A percentile compares a stretch with the other conserved stretches of the same genome.
These are phyloP conservation scores for Oscheius myriophilus DNA, from an alignment of 2,888 invertebrate genomes.

Conservation along the genomic window DNA sequence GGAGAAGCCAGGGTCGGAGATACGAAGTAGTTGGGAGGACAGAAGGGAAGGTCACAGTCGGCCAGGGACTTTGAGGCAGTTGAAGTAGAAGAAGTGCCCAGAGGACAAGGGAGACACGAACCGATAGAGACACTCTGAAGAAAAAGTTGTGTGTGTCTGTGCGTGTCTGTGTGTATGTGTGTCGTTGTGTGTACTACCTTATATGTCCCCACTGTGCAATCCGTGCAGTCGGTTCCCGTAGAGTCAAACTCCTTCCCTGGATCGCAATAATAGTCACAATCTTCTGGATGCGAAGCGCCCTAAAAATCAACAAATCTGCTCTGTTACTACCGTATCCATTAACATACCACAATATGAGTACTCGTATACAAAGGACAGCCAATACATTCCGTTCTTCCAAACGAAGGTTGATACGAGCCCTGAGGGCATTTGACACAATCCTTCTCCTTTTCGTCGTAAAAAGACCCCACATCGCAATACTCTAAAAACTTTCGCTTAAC, in stretches of 20 bases:
- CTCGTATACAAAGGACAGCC: slow-evolving; percentile 20
- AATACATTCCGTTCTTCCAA: slow-evolving; percentile 13
- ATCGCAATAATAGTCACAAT: slow-evolving; percentile 13
- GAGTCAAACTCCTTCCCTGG: slow-evolving; percentile 17
- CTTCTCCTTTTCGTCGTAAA: background rate
- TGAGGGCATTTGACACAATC: background rate
- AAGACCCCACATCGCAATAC: slow-evolving; percentile 7
- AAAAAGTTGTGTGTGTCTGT: background rate
- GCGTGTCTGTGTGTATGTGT: too few species aligned
- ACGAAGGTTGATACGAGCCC: slow-evolving; percentile 1
- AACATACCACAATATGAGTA: background rate
- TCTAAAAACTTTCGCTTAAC: background rate
- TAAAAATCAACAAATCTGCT: background rate
- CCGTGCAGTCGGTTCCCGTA: background rate
- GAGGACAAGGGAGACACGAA: slow-evolving; percentile 7
- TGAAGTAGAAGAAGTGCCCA: slow-evolving; percentile 4
- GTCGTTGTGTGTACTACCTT: background rate
- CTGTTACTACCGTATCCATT: background rate
- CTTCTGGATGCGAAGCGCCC: slow-evolving; percentile 9
- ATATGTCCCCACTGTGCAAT: slow-evolving; percentile 19
- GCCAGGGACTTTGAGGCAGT: background rate
- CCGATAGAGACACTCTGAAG: background rate
- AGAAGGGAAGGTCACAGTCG: slow-evolving; percentile 12
- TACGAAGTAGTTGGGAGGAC: slow-evolving; percentile 17
- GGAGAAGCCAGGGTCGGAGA: background rate